Percentiles rank a stretch among this genome's conserved stretches.
Conservation (phyloP, 2,888 invertebrate genomes). For the Drosophila peninsularis region DNA sequence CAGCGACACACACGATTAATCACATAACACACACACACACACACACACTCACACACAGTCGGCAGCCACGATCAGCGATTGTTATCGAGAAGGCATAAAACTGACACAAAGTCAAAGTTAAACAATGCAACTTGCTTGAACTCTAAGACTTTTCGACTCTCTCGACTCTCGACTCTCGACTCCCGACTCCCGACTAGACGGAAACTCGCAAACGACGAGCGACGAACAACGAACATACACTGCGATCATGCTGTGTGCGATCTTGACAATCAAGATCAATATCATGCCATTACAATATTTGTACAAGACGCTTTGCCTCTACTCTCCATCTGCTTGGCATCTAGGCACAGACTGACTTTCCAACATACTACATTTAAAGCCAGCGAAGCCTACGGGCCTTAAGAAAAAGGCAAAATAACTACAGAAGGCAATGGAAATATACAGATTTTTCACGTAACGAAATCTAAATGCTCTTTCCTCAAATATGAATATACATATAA, state of each 20-base stretch:
- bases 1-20: constrained; percentile 72
- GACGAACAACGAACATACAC: constrained; percentile 24
- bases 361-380: constrained; percentile 35
- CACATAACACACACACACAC: constrained; percentile 45
- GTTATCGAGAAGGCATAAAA: constrained; percentile 63
- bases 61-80: constrained; percentile 69
- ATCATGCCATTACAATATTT: constrained; percentile 73
- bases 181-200: constrained; percentile 27
- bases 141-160: constrained; percentile 36
- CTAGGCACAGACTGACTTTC: constrained; percentile 52
- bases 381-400: constrained; percentile 30
- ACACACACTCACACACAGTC: constrained; percentile 24
- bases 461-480: constrained; percentile 37
- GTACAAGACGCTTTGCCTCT: constrained; percentile 70
- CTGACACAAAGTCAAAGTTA: constrained; percentile 78
- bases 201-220: constrained; percentile 13
- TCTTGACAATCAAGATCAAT: constrained; percentile 78
- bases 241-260: constrained; percentile 75
- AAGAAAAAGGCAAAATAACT: constrained; percentile 25
- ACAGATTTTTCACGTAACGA: neutral
- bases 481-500: too few species aligned
- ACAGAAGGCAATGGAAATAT: constrained; percentile 17
- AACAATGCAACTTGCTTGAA: constrained; percentile 75
- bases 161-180: constrained; percentile 10
- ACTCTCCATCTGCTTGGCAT: constrained; percentile 29